Base-by-base conservation (phyloP, 2,888 invertebrate species). In the Drosophila kambysellisi region DNA sequence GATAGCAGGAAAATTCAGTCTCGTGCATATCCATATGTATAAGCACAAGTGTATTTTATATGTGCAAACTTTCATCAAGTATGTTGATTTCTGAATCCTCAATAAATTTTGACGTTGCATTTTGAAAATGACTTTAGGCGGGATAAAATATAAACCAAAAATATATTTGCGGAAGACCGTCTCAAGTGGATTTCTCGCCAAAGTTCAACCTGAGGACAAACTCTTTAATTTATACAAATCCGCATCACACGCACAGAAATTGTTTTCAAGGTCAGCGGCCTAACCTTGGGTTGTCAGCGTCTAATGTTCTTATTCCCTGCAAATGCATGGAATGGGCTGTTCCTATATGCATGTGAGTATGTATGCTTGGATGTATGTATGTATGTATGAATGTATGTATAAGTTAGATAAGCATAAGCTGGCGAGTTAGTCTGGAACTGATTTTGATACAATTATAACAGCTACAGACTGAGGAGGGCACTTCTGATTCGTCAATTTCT, bases 251-350 rank as follows among this genome's bases (percentile, higher is more conserved):
- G 20, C 52, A 32, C 12, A n/a, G 35, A 35, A 37, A 54, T 15
- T 37, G 39, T 39, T 30, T 56, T 56, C 39, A 56, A 56, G 56
- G 56, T 56, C 39, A 56, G 39, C 30, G 30, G n/a, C 56, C 39
- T 29, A 8, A 12, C 39, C 29, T 12, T 37, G 37, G 11, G 11
- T 54, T 37, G 54, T 17, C 37, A 6, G 3, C 17, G 11, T 53
- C 52, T n/a, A 12, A 39, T 8, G n/a, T 39, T 39, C 7, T 8
- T n/a, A 56, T 56, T 39, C 29, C 29, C 56, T 39, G 7, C n/a
- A 56, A 39, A 12, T 39, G 6, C 29, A 25, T 12, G 35, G 17
- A 39, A 39, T 11, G 12, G 29, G 29, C 8, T 52, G 52, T 30
- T 20, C 4, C 4, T 33, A 33, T 12, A 8, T 33, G 20, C 4